These are phyloP conservation scores for Caenorhabditis virilis DNA, from an alignment of 2,888 invertebrate genomes.

Conservation along the genomic window DNA sequence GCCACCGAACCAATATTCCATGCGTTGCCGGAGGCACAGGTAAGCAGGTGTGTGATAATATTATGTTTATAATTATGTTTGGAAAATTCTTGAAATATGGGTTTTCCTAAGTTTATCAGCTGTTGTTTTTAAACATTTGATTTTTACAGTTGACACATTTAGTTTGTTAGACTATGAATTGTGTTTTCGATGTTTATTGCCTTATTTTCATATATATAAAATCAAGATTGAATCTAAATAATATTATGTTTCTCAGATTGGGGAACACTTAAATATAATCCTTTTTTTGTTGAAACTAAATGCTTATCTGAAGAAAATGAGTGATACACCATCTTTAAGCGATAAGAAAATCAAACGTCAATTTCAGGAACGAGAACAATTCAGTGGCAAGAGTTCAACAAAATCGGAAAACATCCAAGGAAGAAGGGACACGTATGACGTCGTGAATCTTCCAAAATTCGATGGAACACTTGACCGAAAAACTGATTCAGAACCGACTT, in stretches of 20 bases:
- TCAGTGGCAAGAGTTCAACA: neutral
- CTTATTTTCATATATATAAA: too few relatives aligned
- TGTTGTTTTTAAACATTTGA: neutral
- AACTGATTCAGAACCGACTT: conserved; percentile 29
- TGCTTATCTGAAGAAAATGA: too few relatives aligned
- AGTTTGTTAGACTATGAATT: neutral
- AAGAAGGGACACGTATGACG: conserved; percentile 11
- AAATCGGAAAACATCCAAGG: too few relatives aligned
- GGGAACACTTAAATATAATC: too few relatives aligned
- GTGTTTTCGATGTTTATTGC: neutral
- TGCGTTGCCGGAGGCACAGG: conserved; percentile 37
- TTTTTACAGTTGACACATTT: neutral
- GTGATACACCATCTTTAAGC: too few relatives aligned
- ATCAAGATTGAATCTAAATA: too few relatives aligned
- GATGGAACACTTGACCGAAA: conserved; percentile 25
- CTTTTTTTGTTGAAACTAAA: too few relatives aligned
- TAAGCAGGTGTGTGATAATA: conserved; percentile 38
- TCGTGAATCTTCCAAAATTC: conserved; percentile 29
- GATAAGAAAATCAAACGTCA: too few relatives aligned
- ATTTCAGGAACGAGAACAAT: neutral
- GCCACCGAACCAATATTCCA: conserved; percentile 52
- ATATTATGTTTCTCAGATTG: too few relatives aligned
- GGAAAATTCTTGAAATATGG: too few relatives aligned
- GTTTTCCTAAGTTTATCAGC: too few relatives aligned
- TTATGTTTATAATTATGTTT: neutral